Conservation (phyloP, 2,113 vertebrate species). For the Poeciliopsis turrubarensis region DNA sequence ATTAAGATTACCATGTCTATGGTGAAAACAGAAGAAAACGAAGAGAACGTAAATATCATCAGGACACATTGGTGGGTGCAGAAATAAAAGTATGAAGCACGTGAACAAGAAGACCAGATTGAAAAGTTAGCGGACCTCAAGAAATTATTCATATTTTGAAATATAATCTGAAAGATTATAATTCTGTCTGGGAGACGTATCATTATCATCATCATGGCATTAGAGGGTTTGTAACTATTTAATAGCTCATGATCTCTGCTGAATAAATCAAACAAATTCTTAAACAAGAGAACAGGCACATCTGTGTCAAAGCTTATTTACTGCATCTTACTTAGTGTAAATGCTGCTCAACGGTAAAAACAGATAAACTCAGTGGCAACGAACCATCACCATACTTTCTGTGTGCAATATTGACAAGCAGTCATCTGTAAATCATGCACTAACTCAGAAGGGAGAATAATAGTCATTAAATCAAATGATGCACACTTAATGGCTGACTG, state of each 20-base stretch:
- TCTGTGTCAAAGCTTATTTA: background rate
- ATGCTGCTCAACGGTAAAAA: background rate
- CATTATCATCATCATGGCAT: background rate
- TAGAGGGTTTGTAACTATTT: background rate
- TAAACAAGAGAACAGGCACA: background rate
- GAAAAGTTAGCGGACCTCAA: no score
- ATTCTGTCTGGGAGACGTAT: background rate
- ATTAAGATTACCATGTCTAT: background rate
- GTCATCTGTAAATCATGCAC: background rate
- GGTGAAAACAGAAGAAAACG: no score
- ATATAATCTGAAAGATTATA: background rate
- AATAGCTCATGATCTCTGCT: background rate
- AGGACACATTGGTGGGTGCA: background rate
- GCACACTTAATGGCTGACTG: background rate
- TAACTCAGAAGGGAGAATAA: background rate
- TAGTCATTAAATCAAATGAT: background rate
- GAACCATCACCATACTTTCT: background rate
- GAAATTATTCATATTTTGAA: background rate
- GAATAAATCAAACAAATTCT: background rate
- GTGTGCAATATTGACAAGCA: background rate
- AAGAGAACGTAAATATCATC: background rate
- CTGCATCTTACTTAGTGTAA: background rate
- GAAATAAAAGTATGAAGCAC: no score
- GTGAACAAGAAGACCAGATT: no score
- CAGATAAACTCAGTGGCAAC: background rate